phyloP scores from a whole-genome alignment of 1,140 invertebrate genomes.

The Eupristina koningsbergeri region DNA sequence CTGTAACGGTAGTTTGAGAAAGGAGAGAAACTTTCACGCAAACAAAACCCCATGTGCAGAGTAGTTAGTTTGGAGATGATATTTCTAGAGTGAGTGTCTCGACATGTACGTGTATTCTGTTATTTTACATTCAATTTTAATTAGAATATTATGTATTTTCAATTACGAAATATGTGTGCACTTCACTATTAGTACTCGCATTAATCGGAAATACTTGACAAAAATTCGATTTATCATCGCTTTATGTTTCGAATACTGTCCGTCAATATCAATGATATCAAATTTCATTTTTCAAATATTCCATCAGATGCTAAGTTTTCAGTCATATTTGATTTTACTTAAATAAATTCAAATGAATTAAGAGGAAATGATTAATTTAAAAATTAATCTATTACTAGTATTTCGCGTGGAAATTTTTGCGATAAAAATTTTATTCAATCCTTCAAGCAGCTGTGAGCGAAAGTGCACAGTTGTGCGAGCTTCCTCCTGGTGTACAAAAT shows the following conservation, averaged over 20 bases:
- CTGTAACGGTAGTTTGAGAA: background rate
- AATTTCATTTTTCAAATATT: no score
- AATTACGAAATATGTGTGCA: no score
- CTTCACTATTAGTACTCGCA: no score
- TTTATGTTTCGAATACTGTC: no score
- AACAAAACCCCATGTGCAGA: background rate
- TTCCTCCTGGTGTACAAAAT: background rate
- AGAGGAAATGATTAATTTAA: background rate
- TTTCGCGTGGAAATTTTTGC: background rate
- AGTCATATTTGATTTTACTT: background rate
- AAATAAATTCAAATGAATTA: background rate
- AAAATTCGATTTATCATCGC: no score
- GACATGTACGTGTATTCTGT: background rate
- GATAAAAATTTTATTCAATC: background rate
- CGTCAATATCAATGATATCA: no score
- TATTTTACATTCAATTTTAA: background rate
- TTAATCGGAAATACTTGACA: no score
- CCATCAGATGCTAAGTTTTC: no score
- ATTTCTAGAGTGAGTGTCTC: background rate
- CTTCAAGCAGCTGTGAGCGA: background rate
- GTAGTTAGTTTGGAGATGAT: background rate
- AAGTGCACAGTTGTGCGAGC: background rate
- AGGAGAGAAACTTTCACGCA: background rate
- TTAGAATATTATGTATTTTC: background rate
- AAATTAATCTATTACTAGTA: background rate